Evolutionary conservation across 64 coral and sea anemone species (phyloP).

Genomic region (Hydrozoanthus tunicans): DNA sequence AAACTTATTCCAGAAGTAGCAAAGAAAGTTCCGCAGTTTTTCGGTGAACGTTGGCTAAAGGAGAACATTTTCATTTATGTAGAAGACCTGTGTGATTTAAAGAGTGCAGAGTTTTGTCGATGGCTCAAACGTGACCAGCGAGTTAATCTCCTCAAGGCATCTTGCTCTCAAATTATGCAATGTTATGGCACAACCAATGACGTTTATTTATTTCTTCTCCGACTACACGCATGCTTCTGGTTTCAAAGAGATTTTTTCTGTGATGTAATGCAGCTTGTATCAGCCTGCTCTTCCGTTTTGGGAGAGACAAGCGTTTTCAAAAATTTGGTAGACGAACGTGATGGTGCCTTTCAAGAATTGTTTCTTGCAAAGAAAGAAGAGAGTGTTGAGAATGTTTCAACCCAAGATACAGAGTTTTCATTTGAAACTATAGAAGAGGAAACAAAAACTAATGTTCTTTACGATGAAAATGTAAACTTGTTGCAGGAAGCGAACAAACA

Average conservation of each 20-base stretch:
- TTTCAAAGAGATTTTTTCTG: conserved; percentile 25
- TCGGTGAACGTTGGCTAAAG: neutral
- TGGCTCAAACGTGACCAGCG: conserved; percentile 21
- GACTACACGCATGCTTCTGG: conserved; percentile 36
- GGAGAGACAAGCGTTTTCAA: neutral
- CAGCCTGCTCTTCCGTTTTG: conserved; percentile 34
- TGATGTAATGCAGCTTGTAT: conserved; percentile 46
- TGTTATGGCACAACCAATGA: neutral
- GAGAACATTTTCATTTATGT: conserved; percentile 18
- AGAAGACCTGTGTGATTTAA: conserved; percentile 25
- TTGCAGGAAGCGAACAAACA: too few relatives aligned
- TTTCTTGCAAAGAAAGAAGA: too few relatives aligned
- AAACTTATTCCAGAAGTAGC: conserved; percentile 2
- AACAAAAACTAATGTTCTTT: too few relatives aligned
- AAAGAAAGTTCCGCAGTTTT: conserved; percentile 26
- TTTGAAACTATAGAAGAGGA: too few relatives aligned
- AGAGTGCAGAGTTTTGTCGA: neutral
- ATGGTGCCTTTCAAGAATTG: neutral
- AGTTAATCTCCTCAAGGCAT: conserved; percentile 4
- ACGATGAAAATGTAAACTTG: too few relatives aligned
- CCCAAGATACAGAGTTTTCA: too few relatives aligned
- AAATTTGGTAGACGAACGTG: conserved; percentile 18
- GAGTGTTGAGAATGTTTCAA: too few relatives aligned
- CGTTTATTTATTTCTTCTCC: neutral
- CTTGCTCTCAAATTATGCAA: conserved; percentile 25